Evolutionary conservation across 2,797 vertebrate genomes (phyloP).

Genomic region (Lerista edwardsae): DNA sequence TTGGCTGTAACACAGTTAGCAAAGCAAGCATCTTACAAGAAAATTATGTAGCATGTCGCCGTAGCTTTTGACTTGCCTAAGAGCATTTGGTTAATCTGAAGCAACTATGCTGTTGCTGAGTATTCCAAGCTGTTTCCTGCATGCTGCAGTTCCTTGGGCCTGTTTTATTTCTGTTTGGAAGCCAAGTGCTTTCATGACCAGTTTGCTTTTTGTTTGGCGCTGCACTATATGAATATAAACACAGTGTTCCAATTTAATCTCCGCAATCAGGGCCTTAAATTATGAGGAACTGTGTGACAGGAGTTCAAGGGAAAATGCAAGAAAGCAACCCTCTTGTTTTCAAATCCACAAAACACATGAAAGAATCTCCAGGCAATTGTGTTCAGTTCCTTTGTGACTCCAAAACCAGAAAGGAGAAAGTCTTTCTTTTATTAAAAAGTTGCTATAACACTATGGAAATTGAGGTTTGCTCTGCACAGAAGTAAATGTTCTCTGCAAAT

Average conservation of each 20-base stretch:
- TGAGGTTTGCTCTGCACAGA: constrained; percentile 25
- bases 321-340: constrained; percentile 10
- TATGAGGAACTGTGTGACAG: constrained; percentile 61
- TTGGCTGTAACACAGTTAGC: background rate
- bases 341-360: constrained; percentile 49
- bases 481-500: constrained; percentile 50
- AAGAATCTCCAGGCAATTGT: constrained; percentile 55
- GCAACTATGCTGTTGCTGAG: constrained; percentile 2
- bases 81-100: constrained; percentile 23
- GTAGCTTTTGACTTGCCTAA: constrained; percentile 12
- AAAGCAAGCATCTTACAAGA: background rate
- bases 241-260: constrained; percentile 65
- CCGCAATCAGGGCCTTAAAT: constrained; percentile 67
- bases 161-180: constrained; percentile 57
- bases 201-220: constrained; percentile 58
- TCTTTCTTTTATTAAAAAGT: constrained; percentile 57
- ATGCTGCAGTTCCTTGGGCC: constrained; percentile 16
- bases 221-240: constrained; percentile 65
- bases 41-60: background rate
- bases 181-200: constrained; percentile 57
- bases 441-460: constrained; percentile 51
- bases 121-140: constrained; percentile 48
- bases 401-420: constrained; percentile 55
- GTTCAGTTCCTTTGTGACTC: constrained; percentile 57
- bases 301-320: constrained; percentile 50